Base-by-base conservation (phyloP, 2,113 vertebrate species). In the Sinocyclocheilus rhinocerous region DNA sequence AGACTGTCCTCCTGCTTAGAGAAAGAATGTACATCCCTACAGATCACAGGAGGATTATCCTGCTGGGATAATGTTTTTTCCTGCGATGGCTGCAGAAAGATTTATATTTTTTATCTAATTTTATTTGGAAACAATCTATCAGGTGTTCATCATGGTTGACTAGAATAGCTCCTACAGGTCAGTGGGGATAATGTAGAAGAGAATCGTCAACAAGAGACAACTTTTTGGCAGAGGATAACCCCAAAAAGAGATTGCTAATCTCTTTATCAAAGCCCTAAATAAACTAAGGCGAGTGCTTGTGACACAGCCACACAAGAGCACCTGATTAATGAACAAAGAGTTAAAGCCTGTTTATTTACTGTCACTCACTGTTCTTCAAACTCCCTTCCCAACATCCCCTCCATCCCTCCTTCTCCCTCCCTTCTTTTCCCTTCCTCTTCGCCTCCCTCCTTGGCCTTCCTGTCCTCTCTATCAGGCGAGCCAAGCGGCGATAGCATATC, bases 261-360 rank as follows among this genome's bases (percentile, higher is more conserved):
- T 94, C 93, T 94, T 95, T 92, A 94, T 95, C 94, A 95, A 95
- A 95, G 91, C 92, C 89, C 91, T 93, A 93, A 92, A 94, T 94
- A 95, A 96, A 95, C 88, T 76, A 89, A 69, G 81, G 50, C 36
- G 57, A 50, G 57, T 85, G 52, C 77, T 24, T 76, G 52, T 86
- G 85, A 89, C 81, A 86, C 48, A 88, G 84, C 88, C 87, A 94
- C 92, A 92, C 87, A 87, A 89, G 89, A 91, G 85, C 89, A 75
- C 77, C 80, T 57, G 84, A 86, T 85, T 83, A 89, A 90, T 89
- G 81, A 94, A 91, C 83, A 92, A 92, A 89, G 91, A 87, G 84
- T 83, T 91, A 92, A 92, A 91, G 88, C 90, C 72, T 90, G 83
- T 91, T 89, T 93, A 84, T 85, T 90, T 91, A 89, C 89, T 87